A percentile compares a stretch with the other conserved stretches of the same genome.
Evolutionary conservation across 2,113 vertebrate genomes (phyloP).

Genomic region (Sarotherodon lohbergeri): DNA sequence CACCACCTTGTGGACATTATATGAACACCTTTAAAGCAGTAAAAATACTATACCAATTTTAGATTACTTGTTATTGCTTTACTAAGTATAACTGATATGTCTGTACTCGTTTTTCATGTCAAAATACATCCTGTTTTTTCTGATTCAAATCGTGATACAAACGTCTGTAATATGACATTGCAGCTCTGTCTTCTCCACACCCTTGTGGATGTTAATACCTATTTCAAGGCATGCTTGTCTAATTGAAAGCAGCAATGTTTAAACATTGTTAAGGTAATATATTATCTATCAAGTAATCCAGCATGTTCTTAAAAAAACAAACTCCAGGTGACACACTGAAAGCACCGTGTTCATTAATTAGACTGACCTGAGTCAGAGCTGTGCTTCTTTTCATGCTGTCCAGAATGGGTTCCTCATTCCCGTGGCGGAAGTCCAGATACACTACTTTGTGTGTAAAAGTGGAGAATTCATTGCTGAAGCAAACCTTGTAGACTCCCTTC

Average conservation of each 20-base stretch:
- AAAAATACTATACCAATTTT: not conserved
- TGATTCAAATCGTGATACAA: not conserved
- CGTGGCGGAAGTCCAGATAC: constrained; percentile 84
- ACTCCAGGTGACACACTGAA: not conserved
- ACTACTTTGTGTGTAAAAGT: constrained; percentile 86
- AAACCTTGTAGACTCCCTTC: constrained; percentile 81
- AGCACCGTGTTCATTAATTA: not conserved
- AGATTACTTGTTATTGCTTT: not conserved
- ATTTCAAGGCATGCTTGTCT: not conserved
- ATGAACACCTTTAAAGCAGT: not conserved
- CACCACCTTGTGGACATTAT: constrained; percentile 8
- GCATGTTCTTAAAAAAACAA: not conserved
- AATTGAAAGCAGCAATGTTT: not conserved
- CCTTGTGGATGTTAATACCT: not conserved
- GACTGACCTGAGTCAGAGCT: constrained; percentile 83
- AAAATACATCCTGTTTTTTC: not conserved
- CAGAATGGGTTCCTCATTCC: constrained; percentile 77
- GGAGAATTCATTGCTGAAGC: constrained; percentile 94
- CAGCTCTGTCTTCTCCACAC: not conserved
- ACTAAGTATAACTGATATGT: not conserved
- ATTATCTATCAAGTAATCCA: not conserved
- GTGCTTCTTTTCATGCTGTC: constrained; percentile 71
- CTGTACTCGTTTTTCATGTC: not conserved
- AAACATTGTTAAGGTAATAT: not conserved
- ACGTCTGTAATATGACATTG: not conserved